Evolutionary conservation across 2,888 invertebrate genomes (phyloP), one percentile per base, ranked within the genome.

Genomic region (Myopa tessellatipennis): DNA sequence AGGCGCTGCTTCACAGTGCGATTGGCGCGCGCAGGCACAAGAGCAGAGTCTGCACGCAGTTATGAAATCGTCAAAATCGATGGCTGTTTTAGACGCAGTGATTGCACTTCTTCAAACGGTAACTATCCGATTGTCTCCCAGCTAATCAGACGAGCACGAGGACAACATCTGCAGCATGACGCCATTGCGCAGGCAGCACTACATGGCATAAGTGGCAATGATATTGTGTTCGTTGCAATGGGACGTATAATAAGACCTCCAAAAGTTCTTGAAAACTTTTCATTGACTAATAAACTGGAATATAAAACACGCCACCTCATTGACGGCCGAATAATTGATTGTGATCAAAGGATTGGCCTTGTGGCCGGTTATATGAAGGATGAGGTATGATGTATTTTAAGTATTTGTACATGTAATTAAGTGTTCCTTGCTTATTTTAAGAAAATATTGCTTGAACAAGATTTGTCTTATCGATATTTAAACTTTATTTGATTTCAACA

Each of bases 331-430:
- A 96, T 98, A 82, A 93, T 97, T 76, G 96, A 94, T 88, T 95
- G 95, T 88, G 98, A 98, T 89, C 96, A 97, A 88, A 93, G 96
- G 85, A 96, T 97, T 86, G 95, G 97, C 18, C 90, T 95, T 77
- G 94, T 97, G 16, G 94, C 95, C 77, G 97, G 98, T 5, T 96
- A 96, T 87, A 93, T 97, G 93, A 94, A 95, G 40, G 94, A 95
- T 83, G 97, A 98, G 90, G 95, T 97, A 2, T 92, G 83, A 26
- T 26, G 26, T 26, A 26, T 26, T 26, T 26, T 26, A 26, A 26
- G 26, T 26, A 26, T 1, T 26, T 26, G 26, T 26, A 26, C 26
- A 26, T 26, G 26, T 26, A 26, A 26, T 26, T 26, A 26, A 26
- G 26, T 26, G 26, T 26, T 26, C 26, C 26, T 26, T 26, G 26